Conservation (phyloP, 2,888 invertebrate genomes). For the Catocala nupta region DNA sequence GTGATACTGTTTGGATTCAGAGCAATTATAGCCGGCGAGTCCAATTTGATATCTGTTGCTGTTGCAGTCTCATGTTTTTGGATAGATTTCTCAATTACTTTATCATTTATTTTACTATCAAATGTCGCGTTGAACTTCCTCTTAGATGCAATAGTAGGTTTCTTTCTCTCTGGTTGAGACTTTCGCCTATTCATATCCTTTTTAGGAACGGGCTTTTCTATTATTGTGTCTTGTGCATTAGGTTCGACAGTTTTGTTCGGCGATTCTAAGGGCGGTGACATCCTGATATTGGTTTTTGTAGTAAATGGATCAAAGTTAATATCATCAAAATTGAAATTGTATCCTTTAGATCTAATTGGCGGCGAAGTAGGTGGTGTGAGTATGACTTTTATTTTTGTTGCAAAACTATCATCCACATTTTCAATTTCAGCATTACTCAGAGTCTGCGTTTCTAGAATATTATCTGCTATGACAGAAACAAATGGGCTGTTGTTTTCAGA, state of each 20-base stretch:
- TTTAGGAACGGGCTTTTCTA: slow-evolving; percentile 32
- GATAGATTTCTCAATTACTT: slow-evolving; percentile 20
- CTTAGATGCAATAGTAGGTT: slow-evolving; percentile 46
- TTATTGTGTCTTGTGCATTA: slow-evolving; percentile 27
- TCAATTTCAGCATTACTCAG: slow-evolving; percentile 8
- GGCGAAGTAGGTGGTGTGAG: slow-evolving; percentile 66
- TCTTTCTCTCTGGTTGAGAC: slow-evolving; percentile 64
- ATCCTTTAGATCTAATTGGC: slow-evolving; percentile 72
- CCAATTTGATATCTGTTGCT: slow-evolving; percentile 18
- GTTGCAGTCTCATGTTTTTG: slow-evolving; percentile 8
- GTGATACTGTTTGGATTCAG: slow-evolving; percentile 20
- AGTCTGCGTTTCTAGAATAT: slow-evolving; percentile 24
- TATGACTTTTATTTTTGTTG: slow-evolving; percentile 45
- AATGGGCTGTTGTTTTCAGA: slow-evolving; percentile 72
- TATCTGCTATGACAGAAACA: slow-evolving; percentile 62
- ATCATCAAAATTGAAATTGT: slow-evolving; percentile 79
- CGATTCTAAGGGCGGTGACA: slow-evolving; percentile 65
- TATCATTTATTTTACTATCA: slow-evolving; percentile 26
- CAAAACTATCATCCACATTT: slow-evolving; percentile 44
- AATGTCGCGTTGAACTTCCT: slow-evolving; percentile 62
- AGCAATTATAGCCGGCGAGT: slow-evolving; percentile 13
- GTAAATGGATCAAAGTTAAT: slow-evolving; percentile 75
- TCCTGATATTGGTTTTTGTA: slow-evolving; percentile 73
- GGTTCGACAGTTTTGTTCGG: slow-evolving; percentile 37
- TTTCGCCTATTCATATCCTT: slow-evolving; percentile 63